A percentile compares a stretch with the other conserved stretches of the same genome.
Evolutionary conservation across 2,113 vertebrate species (phyloP).

Genomic region (Callocephalon fimbriatum): DNA sequence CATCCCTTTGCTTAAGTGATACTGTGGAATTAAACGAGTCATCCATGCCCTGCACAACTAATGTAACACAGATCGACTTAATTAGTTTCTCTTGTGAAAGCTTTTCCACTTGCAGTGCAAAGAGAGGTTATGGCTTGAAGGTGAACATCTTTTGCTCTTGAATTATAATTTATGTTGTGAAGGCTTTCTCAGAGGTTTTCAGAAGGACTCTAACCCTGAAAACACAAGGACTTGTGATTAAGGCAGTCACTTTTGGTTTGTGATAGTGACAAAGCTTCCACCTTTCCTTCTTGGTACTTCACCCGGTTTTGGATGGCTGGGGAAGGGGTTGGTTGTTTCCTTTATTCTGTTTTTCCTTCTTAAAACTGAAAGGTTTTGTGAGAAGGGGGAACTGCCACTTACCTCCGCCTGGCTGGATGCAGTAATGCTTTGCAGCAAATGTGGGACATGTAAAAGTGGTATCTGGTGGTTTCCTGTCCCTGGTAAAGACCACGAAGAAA

Average conservation of each 20-base stretch:
- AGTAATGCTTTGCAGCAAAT: neutral
- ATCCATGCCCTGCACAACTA: accelerated
- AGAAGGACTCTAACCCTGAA: neutral
- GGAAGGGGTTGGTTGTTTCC: neutral
- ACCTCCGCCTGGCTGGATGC: neutral
- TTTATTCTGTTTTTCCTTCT: neutral
- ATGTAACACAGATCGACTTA: neutral
- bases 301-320: neutral
- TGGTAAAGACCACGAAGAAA: accelerated
- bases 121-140: neutral
- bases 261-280: neutral
- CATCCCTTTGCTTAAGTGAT: neutral
- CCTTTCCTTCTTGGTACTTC: neutral
- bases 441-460: neutral
- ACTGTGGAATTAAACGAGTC: neutral
- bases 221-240: neutral
- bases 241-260: neutral
- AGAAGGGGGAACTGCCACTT: neutral
- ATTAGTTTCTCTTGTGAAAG: neutral
- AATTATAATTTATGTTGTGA: neutral
- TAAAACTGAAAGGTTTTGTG: neutral
- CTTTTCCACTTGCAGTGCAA: neutral
- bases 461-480: neutral
- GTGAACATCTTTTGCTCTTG: neutral
- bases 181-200: neutral